phyloP scores from a whole-genome alignment of 2,888 invertebrate genomes.

The Sicus ferrugineus region DNA sequence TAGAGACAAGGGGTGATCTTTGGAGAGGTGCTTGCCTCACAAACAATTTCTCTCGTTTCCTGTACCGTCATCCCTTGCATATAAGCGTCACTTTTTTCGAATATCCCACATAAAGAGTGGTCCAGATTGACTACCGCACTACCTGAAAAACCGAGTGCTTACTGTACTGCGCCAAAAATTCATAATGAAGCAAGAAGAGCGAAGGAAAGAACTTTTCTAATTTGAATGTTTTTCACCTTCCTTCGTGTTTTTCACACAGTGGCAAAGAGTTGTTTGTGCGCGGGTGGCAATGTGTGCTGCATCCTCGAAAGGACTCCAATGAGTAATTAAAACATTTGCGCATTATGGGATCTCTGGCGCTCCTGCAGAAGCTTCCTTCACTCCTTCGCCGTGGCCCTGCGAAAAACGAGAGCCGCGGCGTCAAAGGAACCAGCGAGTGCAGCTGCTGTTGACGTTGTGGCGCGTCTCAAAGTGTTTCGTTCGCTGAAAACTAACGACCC shows the following conservation, averaged over 20 bases:
- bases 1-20: no score
- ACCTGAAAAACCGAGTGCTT: constrained; percentile 4
- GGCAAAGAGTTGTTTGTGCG: constrained; percentile 23
- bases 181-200: constrained; percentile 5
- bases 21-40: no score
- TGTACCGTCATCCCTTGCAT: no score
- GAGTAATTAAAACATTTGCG: constrained; percentile 62
- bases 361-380: constrained; percentile 41
- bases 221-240: constrained; percentile 21
- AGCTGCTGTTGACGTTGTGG: constrained; percentile 12
- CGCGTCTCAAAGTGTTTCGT: background rate
- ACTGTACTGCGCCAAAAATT: constrained; percentile 22
- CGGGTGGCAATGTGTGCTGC: constrained; percentile 26
- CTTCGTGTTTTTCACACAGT: constrained; percentile 15
- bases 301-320: constrained; percentile 47
- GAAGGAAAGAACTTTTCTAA: constrained; percentile 26
- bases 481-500: constrained; percentile 20
- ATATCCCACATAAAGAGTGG: no score
- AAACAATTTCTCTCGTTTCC: no score
- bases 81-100: no score
- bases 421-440: constrained; percentile 20
- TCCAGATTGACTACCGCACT: no score
- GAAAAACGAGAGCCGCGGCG: constrained; percentile 27
- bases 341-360: constrained; percentile 43
- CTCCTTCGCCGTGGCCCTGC: constrained; percentile 27